Evolutionary conservation across 1,140 invertebrate genomes (phyloP).

Genomic region (Dinothrombium tinctorium): DNA sequence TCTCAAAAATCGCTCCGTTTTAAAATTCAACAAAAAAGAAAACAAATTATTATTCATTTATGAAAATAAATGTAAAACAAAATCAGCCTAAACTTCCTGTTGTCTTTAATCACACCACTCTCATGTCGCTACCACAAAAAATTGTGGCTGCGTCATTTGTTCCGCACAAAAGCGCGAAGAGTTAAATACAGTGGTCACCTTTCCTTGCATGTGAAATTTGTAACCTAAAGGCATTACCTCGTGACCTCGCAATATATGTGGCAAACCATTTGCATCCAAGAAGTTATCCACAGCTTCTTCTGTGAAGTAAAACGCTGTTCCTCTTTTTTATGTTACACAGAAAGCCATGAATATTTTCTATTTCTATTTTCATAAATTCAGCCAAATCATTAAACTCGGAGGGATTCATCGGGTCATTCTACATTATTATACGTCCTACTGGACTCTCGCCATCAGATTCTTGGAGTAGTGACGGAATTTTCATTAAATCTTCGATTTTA

Average conservation of each 20-base stretch:
- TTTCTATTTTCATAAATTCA: constrained; percentile 1
- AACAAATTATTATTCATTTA: too few relatives aligned
- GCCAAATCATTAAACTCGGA: too few relatives aligned
- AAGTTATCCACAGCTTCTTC: too few relatives aligned
- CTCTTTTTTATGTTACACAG: constrained; percentile 32
- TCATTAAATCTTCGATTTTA: constrained; percentile 27
- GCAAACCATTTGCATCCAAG: constrained; percentile 32
- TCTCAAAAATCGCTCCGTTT: too few relatives aligned
- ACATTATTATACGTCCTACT: constrained; percentile 46
- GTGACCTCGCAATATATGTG: constrained; percentile 42
- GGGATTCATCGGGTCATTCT: too few relatives aligned
- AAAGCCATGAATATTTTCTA: too few relatives aligned
- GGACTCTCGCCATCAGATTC: constrained; percentile 35
- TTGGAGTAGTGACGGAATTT: constrained; percentile 33
- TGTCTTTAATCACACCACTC: too few relatives aligned
- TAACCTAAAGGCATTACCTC: constrained; percentile 28
- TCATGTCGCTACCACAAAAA: constrained; percentile 31
- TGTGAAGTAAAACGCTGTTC: constrained; percentile 45
- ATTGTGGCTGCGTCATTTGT: constrained; percentile 38
- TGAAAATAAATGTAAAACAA: too few relatives aligned
- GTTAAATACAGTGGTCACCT: constrained; percentile 37
- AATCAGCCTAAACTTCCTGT: too few relatives aligned
- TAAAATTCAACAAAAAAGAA: too few relatives aligned
- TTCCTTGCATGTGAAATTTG: constrained; percentile 30
- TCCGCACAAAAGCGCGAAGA: constrained; percentile 38